Percentiles rank a stretch among this genome's conserved stretches.
phyloP scores from a whole-genome alignment of 2,113 vertebrate genomes.

The Petaurus breviceps region DNA sequence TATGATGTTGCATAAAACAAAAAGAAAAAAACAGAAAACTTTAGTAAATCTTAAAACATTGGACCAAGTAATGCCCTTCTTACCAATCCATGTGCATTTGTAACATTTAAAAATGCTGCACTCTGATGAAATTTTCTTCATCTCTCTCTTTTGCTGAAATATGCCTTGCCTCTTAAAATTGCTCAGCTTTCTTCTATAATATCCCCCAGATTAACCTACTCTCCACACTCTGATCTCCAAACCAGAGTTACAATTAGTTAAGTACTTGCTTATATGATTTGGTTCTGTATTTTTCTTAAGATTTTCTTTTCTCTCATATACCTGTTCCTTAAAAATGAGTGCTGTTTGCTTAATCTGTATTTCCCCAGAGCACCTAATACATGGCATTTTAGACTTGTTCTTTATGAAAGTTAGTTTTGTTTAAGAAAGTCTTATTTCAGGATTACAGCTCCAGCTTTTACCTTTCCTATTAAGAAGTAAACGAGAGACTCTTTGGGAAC shows the following conservation, averaged over 20 bases:
- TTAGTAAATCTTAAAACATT: neutral
- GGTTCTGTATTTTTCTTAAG: neutral
- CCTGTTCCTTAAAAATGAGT: neutral
- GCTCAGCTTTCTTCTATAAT: neutral
- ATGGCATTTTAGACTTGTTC: neutral
- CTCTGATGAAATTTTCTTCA: neutral
- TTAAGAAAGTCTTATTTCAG: constrained; percentile 39
- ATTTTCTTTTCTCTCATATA: neutral
- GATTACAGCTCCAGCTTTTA: constrained; percentile 77
- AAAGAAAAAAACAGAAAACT: neutral
- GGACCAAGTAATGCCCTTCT: neutral
- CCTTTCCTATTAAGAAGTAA: constrained; percentile 99
- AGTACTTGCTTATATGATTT: neutral
- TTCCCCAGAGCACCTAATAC: neutral
- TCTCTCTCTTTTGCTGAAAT: neutral
- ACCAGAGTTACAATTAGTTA: neutral
- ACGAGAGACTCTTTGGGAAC: constrained; percentile 99
- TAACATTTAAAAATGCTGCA: neutral
- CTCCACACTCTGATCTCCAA: neutral
- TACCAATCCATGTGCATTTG: neutral
- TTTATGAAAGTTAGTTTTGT: constrained; percentile 45
- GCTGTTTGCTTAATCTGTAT: constrained; percentile 8
- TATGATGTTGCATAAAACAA: neutral
- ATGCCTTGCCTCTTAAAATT: neutral
- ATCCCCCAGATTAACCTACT: neutral